Percentiles rank a stretch among this genome's conserved stretches.
phyloP scores from a whole-genome alignment of 2,888 invertebrate genomes.

The Dascillus cervinus region DNA sequence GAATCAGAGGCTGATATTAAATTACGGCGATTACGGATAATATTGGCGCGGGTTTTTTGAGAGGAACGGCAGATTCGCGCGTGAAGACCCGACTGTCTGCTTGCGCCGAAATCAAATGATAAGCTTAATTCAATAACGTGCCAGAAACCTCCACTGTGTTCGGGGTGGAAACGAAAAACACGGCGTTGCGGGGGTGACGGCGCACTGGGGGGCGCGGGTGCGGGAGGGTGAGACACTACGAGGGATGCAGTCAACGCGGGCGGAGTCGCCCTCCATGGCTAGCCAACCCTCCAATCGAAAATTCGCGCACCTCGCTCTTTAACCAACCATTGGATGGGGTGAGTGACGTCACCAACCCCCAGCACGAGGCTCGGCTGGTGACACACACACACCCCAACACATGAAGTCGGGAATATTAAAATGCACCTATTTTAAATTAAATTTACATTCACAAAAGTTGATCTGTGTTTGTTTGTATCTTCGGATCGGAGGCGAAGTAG shows the following conservation, averaged over 20 bases:
- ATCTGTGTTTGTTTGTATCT: no score
- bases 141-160: slow-evolving; percentile 32
- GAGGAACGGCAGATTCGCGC: slow-evolving; percentile 32
- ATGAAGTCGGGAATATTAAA: slow-evolving; percentile 36
- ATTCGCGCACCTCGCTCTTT: slow-evolving; percentile 24
- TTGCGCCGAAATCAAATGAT: slow-evolving; percentile 58
- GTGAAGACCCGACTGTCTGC: slow-evolving; percentile 43
- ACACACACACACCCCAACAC: slow-evolving; percentile 24
- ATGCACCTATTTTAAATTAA: slow-evolving; percentile 37
- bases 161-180: slow-evolving; percentile 38
- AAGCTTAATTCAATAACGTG: slow-evolving; percentile 73
- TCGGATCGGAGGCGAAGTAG: slow-evolving; percentile 29
- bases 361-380: slow-evolving; percentile 24
- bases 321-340: slow-evolving; percentile 21
- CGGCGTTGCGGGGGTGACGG: slow-evolving; percentile 14
- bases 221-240: slow-evolving; percentile 27
- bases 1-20: slow-evolving; percentile 42
- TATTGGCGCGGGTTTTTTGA: slow-evolving; percentile 40
- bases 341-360: slow-evolving; percentile 33
- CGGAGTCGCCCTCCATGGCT: slow-evolving; percentile 29
- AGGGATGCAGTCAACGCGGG: slow-evolving; percentile 30
- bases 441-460: slow-evolving; percentile 39
- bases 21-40: slow-evolving; percentile 44
- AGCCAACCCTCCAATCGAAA: slow-evolving; percentile 22
- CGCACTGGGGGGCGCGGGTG: slow-evolving; percentile 17